These are phyloP conservation scores for Acanthoscelides obtectus DNA, from an alignment of 2,888 invertebrate species.

Conservation along the genomic window DNA sequence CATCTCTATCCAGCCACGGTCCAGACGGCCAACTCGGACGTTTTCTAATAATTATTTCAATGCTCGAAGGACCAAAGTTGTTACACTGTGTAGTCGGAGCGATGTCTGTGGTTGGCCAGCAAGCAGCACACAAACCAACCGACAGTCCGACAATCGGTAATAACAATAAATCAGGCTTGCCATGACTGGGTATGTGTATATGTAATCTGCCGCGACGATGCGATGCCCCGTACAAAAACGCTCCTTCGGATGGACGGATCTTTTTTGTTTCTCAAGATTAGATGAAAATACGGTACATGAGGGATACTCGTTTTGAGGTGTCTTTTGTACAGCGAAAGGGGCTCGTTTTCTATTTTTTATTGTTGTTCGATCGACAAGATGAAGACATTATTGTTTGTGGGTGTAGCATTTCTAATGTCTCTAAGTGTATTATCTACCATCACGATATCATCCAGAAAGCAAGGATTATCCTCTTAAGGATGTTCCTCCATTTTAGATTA, in stretches of 20 bases:
- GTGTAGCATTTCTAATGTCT: too few species aligned
- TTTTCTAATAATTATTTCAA: neutral
- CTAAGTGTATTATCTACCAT: too few species aligned
- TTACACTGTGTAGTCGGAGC: neutral
- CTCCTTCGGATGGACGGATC: neutral
- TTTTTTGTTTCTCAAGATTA: neutral
- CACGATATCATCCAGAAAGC: too few species aligned
- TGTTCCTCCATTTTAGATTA: too few species aligned
- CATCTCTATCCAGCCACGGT: neutral
- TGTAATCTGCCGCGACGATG: neutral
- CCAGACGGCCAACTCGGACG: neutral
- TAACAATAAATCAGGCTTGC: constrained; percentile 23
- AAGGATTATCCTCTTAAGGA: too few species aligned
- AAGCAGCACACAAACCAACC: too few species aligned
- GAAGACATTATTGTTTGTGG: too few species aligned
- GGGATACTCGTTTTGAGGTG: too few species aligned
- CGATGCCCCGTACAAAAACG: neutral
- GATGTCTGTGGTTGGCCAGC: neutral
- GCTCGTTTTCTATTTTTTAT: too few species aligned
- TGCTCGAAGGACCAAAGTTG: neutral
- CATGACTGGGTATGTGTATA: constrained; percentile 10
- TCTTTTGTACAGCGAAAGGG: too few species aligned
- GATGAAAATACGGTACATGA: too few species aligned
- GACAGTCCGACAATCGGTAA: constrained; percentile 5
- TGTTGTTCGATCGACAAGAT: too few species aligned